Base-by-base conservation (phyloP, 2,888 invertebrate species). In the Eudemis profundana region DNA sequence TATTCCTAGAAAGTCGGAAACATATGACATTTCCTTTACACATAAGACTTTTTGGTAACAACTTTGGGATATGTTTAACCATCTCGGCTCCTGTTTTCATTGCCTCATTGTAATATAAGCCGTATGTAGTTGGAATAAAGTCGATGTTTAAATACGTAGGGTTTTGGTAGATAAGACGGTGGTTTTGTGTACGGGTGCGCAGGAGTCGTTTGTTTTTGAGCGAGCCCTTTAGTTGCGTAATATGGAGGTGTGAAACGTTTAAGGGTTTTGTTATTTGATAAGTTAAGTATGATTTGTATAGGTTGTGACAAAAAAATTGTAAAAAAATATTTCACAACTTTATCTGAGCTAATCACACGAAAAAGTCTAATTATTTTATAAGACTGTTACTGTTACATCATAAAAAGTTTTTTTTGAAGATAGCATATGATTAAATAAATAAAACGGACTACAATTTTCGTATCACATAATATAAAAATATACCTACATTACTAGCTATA, bases 171-270 rank as follows among this genome's bases (percentile, higher is more conserved):
- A 23, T 42, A 38, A 21, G 21, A n/a, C 21, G n/a, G 8, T 33
- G 33, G 54, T 40, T 15, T 27, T 23, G n/a, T 7, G 17, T 4
- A 5, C 8, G 14, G n/a, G 29, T 56, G 54, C 27, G 54, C 42
- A n/a, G 3, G 42, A 8, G 38, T 38, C 51, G 54, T 56, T 56
- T 54, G 21, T 42, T 42, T 53, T 53, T 14, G 33, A 38, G 38
- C 23, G 53, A 36, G 54, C 40, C 54, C 42, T 56, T 54, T 29
- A 42, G 42, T 42, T 27, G 54, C 54, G 54, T 56, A 56, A 56
- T 56, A 12, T 42, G 42, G 42, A 33, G 33, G 7, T 27, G 54
- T 42, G 27, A 44, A 56, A 29, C 17, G 27, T 42, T 42, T 27
- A 40, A 54, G 27, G 53, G 40, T 7, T 53, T 2, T 33, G 8